Evolutionary conservation across 2,113 vertebrate species (phyloP).

Genomic region (Vimba vimba): DNA sequence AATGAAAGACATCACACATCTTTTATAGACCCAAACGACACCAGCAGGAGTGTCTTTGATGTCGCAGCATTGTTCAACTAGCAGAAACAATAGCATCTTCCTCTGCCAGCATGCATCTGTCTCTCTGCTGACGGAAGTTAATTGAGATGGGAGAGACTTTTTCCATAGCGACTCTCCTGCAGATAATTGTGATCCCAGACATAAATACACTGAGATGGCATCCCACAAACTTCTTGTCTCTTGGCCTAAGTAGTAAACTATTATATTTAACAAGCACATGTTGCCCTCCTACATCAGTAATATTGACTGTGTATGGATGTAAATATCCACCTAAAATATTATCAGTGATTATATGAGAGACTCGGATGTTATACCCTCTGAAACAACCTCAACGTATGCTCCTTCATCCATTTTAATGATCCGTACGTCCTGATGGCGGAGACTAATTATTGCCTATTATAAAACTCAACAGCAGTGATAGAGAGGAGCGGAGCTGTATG

Average conservation of each 20-base stretch:
- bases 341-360: background rate
- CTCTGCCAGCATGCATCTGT: constrained; percentile 36
- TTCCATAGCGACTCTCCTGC: constrained; percentile 13
- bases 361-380: constrained; percentile 6
- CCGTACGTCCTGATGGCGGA: background rate
- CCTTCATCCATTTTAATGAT: constrained; percentile 43
- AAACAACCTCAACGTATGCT: constrained; percentile 12
- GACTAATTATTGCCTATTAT: constrained; percentile 43
- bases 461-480: constrained; percentile 42
- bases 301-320: background rate
- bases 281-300: background rate
- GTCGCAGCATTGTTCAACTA: constrained; percentile 39
- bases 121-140: constrained; percentile 17
- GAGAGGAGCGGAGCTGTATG: background rate
- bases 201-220: background rate
- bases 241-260: background rate
- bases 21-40: constrained; percentile 35
- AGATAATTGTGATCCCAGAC: constrained; percentile 4
- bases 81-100: constrained; percentile 37
- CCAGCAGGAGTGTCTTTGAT: constrained; percentile 37
- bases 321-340: background rate
- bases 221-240: background rate
- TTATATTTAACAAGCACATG: background rate
- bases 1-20: constrained; percentile 48
- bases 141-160: constrained; percentile 11